Evolutionary conservation across 1,140 invertebrate genomes (phyloP), one percentile per base, ranked within the genome.

Genomic region (Uloborus diversus): DNA sequence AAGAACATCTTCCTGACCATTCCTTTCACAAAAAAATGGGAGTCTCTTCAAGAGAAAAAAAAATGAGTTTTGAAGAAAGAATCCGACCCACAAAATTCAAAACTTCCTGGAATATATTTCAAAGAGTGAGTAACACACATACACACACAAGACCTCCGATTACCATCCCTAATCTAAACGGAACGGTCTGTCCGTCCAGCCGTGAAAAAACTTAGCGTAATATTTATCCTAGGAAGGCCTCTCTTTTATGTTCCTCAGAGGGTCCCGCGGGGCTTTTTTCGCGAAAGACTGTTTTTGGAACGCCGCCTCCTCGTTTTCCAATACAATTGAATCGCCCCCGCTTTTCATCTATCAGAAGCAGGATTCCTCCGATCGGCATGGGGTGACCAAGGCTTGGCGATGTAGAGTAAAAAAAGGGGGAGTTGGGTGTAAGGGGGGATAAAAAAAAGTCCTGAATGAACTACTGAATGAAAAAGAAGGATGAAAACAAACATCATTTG

Each of bases 41-140:
- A 68, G 47, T 68, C 53, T 68, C 9, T 5, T 1, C 17, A 37
- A n/a, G 37, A 57, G 37, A 70, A 70, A 42, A 65, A 3, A 25
- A 20, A 47, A 13, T 9, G 9, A 42, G 37, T 42, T 42, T 13
- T 4, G 27, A 68, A 32, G 28, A 51, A 14, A 53, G 53, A 28
- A 27, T 13, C 13, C 47, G 20, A 47, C 37, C 42, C 51, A 14
- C 17, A 37, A 35, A 25, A 37, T 30, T 28, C 7, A 14, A 20
- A 25, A 65, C 20, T 20, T 37, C 51, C 20, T 20, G 25, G 68
- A 70, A 56, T 57, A 70, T 23, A 17, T 56, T 25, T 56, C 14
- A 56, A 56, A 20, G 30, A 70, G 68, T 70, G 68, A 70, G 57
- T 70, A 70, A 70, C 32, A 53, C n/a, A n/a, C n/a, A n/a, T n/a